Base-by-base conservation (phyloP, 2,797 vertebrate species). In the Diglossa cyanea region DNA sequence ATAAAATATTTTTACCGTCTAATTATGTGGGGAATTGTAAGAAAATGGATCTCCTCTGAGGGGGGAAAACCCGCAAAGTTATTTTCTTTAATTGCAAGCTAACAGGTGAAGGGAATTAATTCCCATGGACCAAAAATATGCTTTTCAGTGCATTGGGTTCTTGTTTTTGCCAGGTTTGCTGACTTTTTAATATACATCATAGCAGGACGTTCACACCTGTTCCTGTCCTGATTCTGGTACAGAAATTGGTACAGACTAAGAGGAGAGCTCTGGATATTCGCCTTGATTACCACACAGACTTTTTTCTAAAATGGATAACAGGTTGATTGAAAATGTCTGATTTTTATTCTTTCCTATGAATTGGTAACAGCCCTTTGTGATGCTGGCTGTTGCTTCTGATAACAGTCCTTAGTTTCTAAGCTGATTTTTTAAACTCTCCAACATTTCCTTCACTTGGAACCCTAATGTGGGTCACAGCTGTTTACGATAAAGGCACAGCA, bases 11-110 rank as follows among this genome's bases (percentile, higher is more conserved):
- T 57, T 15, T 8, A 16, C 17, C 14, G 13, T 33, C 3, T 13
- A 40, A 57, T 6, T 2, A 2, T 18, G 17, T 66, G 45, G 30
- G 15, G 11, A 78, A 62, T 60, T 31, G 31, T 28, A 78, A 48
- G 63, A 58, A 88, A 79, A n/a, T 13, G 2, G 2, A 6, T n/a
- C 5, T 57, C 1, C 45, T 13, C 4, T 80, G 23, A 40, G 6
- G 21, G 1, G 5, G 1, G 7, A 18, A 44, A 24, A 3, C 0
- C 5, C 1, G 6, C 9, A 37, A 55, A n/a, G 15, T 40, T 51
- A 6, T 35, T 75, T 35, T 45, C 13, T 33, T 55, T 28, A 55
- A 44, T 53, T 78, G 7, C 5, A 30, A 39, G 11, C 31, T 51
- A 71, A 13, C 8, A 60, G 37, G 25, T 58, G 11, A 58, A 60